Evolutionary conservation across 2,888 invertebrate species (phyloP).

Genomic region (Cylloceria caligata): DNA sequence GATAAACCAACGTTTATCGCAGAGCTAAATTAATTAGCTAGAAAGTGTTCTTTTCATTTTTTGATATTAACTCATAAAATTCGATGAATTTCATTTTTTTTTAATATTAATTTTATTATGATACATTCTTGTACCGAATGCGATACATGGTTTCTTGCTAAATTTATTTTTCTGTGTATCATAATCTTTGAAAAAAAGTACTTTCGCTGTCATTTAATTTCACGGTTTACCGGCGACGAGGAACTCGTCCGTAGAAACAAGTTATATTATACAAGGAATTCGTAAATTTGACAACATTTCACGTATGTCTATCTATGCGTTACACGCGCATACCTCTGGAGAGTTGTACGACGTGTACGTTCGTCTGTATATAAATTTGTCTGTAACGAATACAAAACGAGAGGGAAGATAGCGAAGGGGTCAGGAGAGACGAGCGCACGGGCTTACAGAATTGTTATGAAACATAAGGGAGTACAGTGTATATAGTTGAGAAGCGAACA

Average conservation of each 20-base stretch:
- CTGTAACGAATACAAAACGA: slow-evolving; percentile 64
- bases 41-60: neutral
- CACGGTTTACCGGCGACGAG: neutral
- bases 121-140: too few relatives aligned
- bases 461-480: slow-evolving; percentile 60
- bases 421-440: slow-evolving; percentile 41
- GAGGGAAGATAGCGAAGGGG: slow-evolving; percentile 22
- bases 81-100: neutral
- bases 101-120: too few relatives aligned
- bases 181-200: neutral
- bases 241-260: neutral
- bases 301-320: slow-evolving; percentile 31
- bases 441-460: slow-evolving; percentile 67
- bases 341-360: slow-evolving; percentile 28
- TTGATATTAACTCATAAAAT: neutral
- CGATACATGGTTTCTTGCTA: too few relatives aligned
- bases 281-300: slow-evolving; percentile 25
- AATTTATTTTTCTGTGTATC: neutral
- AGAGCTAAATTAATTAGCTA: neutral
- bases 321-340: slow-evolving; percentile 55
- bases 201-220: neutral
- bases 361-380: slow-evolving; percentile 47
- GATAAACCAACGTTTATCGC: too few relatives aligned
- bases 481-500: slow-evolving; percentile 34
- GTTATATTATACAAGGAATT: slow-evolving; percentile 27